phyloP scores from a whole-genome alignment of 2,797 vertebrate species.

The Tokudaia muenninki region DNA sequence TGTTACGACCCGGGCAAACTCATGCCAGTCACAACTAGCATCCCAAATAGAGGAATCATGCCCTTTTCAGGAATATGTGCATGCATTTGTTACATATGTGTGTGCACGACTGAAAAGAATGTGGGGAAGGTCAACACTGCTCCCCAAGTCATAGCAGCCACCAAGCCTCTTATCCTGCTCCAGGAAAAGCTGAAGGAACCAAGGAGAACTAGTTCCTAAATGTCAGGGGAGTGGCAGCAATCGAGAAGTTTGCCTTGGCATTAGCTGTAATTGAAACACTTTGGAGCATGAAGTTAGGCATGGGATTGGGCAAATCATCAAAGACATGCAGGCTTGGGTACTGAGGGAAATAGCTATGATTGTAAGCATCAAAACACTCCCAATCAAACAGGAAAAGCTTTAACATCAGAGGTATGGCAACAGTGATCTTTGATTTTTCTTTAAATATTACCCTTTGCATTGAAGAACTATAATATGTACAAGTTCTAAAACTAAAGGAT shows the following conservation, averaged over 20 bases:
- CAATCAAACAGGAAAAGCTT: slow-evolving; percentile 56
- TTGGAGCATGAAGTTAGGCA: slow-evolving; percentile 26
- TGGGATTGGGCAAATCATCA: slow-evolving; percentile 1
- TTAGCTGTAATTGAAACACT: slow-evolving; percentile 19
- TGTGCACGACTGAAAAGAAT: neutral
- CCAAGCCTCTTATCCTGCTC: neutral
- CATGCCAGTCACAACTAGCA: neutral
- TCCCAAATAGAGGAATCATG: neutral
- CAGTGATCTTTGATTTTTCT: slow-evolving; percentile 67
- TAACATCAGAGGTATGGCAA: slow-evolving; percentile 29
- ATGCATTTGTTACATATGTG: too few species aligned
- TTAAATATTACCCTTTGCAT: slow-evolving; percentile 68
- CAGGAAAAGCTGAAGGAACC: slow-evolving; percentile 14
- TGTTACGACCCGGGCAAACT: neutral
- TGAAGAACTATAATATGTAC: slow-evolving; percentile 65
- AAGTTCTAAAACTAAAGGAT: slow-evolving; percentile 66
- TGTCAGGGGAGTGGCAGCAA: neutral
- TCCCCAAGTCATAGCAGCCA: neutral
- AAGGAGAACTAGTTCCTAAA: neutral
- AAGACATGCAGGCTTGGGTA: slow-evolving; percentile 20
- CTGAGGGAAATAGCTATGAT: slow-evolving; percentile 21
- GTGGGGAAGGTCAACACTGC: neutral
- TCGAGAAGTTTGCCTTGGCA: neutral
- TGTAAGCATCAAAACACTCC: slow-evolving; percentile 66
- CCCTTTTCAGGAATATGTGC: neutral